A percentile compares a stretch with the other conserved stretches of the same genome.
These are phyloP conservation scores for Timema podura DNA, from an alignment of 2,888 invertebrate species.

Conservation along the genomic window DNA sequence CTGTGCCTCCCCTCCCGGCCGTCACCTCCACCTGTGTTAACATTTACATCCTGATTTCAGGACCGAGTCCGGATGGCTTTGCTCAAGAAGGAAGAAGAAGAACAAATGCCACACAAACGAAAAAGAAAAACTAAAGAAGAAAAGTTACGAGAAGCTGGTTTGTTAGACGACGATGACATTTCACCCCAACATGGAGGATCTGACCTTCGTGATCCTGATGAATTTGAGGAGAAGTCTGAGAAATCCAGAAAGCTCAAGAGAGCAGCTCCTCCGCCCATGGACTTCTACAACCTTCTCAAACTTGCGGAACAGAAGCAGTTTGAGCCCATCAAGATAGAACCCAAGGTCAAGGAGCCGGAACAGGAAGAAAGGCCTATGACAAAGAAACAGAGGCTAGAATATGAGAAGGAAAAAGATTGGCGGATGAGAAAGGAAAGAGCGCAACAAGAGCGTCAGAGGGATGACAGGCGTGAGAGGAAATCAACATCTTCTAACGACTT, in stretches of 20 bases:
- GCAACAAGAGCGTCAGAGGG: neutral
- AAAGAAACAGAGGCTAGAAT: constrained; percentile 71
- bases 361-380: constrained; percentile 72
- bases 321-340: constrained; percentile 65
- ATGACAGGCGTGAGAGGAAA: neutral
- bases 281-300: constrained; percentile 73
- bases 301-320: constrained; percentile 79
- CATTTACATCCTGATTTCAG: constrained; percentile 37
- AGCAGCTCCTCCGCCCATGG: constrained; percentile 65
- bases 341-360: constrained; percentile 51
- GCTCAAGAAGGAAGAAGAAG: constrained; percentile 65
- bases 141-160: constrained; percentile 41
- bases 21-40: too few species aligned
- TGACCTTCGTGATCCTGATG: constrained; percentile 38
- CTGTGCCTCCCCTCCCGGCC: too few species aligned
- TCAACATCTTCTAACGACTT: too few species aligned
- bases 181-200: too few species aligned
- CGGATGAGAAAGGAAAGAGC: constrained; percentile 40
- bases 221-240: constrained; percentile 38
- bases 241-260: constrained; percentile 56
- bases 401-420: constrained; percentile 65
- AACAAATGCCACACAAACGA: constrained; percentile 61
- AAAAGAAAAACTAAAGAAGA: constrained; percentile 49
- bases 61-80: constrained; percentile 74
- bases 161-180: constrained; percentile 39